A percentile compares a stretch with the other conserved stretches of the same genome.
Conservation (phyloP, 53 echinoderm and acorn worm genomes). For the Holothuria leucospilota region DNA sequence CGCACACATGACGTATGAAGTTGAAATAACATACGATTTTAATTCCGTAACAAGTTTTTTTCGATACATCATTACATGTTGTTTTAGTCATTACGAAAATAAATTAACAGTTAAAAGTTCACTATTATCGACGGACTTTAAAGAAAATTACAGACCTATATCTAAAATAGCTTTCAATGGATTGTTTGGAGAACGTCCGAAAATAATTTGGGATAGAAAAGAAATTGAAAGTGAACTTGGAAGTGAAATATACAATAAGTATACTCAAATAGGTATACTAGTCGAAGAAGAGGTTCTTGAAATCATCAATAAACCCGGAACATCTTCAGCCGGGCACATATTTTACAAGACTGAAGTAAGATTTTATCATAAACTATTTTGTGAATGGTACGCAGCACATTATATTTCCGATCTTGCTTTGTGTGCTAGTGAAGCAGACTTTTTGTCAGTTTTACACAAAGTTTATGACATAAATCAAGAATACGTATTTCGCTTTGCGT, state of each 20-base stretch:
- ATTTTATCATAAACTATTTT: conserved; percentile 25
- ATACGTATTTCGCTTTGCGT: no score
- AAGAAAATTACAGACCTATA: not conserved
- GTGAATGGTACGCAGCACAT: conserved; percentile 44
- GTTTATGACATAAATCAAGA: no score
- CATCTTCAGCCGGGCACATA: not conserved
- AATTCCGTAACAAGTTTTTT: conserved; percentile 32
- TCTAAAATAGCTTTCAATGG: conserved; percentile 13
- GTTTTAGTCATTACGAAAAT: conserved; percentile 16
- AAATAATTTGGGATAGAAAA: conserved; percentile 1
- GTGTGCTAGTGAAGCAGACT: no score
- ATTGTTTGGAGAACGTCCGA: not conserved
- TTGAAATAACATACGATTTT: not conserved
- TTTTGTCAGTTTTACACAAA: no score
- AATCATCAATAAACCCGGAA: not conserved
- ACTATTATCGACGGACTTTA: not conserved
- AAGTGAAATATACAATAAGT: not conserved
- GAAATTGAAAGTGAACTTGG: not conserved
- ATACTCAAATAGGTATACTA: conserved; percentile 18
- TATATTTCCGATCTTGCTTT: no score
- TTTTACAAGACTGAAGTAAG: no score
- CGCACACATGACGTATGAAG: conserved; percentile 19
- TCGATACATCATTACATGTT: conserved; percentile 37
- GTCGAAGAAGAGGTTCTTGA: conserved; percentile 22
- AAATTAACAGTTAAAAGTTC: not conserved